Conservation (phyloP, 1,140 invertebrate species). For the Mycetomoellerius zeteki region DNA sequence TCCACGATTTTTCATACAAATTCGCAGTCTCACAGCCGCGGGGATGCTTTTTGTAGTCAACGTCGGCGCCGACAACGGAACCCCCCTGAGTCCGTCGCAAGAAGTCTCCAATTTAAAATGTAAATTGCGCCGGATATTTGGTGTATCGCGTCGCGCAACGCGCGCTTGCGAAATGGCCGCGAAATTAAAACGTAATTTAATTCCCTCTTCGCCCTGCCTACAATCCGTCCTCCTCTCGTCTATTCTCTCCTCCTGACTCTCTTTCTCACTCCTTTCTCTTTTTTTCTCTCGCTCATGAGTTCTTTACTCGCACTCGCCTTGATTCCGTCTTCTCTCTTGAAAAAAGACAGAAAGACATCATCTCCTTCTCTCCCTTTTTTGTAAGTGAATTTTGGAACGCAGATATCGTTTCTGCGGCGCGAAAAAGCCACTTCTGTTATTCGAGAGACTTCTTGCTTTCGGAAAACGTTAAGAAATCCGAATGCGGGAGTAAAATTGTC, state of each 20-base stretch:
- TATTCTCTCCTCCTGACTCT: background rate
- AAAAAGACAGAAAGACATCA: background rate
- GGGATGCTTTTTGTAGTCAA: slow-evolving; percentile 36
- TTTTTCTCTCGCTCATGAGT: slow-evolving; percentile 56
- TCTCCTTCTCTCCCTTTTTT: slow-evolving; percentile 52
- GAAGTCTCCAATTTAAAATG: slow-evolving; percentile 85
- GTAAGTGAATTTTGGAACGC: slow-evolving; percentile 75
- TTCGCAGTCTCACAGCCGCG: slow-evolving; percentile 10
- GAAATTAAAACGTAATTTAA: slow-evolving; percentile 87
- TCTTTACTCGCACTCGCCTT: slow-evolving; percentile 12
- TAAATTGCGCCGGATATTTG: slow-evolving; percentile 83
- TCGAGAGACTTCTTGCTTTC: slow-evolving; percentile 7
- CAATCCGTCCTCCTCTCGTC: background rate
- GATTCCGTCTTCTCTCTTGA: slow-evolving; percentile 12
- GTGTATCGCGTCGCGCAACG: slow-evolving; percentile 77
- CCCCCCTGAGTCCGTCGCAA: slow-evolving; percentile 72
- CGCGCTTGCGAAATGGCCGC: slow-evolving; percentile 81
- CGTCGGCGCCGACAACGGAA: slow-evolving; percentile 46
- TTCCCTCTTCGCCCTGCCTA: slow-evolving; percentile 68
- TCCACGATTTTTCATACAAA: slow-evolving; percentile 34
- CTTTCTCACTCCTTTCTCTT: slow-evolving; percentile 29
- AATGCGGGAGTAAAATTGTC: slow-evolving; percentile 5
- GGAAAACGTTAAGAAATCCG: background rate
- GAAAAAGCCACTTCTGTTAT: background rate
- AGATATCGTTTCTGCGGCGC: slow-evolving; percentile 59